Base-by-base conservation (phyloP, 2,113 vertebrate genomes). In the Cyprinodon tularosa region DNA sequence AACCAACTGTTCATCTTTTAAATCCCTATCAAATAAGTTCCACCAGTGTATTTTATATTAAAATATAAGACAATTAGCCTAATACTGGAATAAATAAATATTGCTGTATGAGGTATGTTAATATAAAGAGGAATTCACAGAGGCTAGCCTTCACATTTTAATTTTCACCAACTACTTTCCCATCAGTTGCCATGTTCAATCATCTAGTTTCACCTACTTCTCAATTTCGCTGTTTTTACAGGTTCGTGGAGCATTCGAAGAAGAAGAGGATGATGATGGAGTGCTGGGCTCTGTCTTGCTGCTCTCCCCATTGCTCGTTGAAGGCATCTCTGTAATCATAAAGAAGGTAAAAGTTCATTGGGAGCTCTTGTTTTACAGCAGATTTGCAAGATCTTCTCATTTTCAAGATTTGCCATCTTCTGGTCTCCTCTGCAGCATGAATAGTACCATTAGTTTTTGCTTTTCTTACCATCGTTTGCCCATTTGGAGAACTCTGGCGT, bases 141-240 rank as follows among this genome's bases (percentile, higher is more conserved):
- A 57, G n/a, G 20, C 17, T 20, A 20, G 48, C 14, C 48, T 53
- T 53, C 17, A 53, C 5, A 53, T 20, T 20, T 53, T 53, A 17
- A 53, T 20, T 15, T 4, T 53, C 17, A 6, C 50, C 0, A 9
- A n/a, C 17, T 20, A 7, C 50, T 9, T 57, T 9, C 20, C n/a
- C 3, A 57, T 15, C 0, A 3, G 50, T n/a, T 57, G 8, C 17
- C 17, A n/a, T 57, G 50, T 57, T 57, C 10, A 12, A 50, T 12
- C 48, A 4, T 20, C 59, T 11, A 45, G 64, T 36, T 69, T 3
- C n/a, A 90, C 98, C 94, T 91, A 99, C 98, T 99, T 99, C 91
- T 99, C 98, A 12, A 99, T 99, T 91, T 99, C 98, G 2, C 98
- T 99, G 92, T 99, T 99, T 95, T 99, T 99, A 93, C 98, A 99